Conservation (phyloP, 2,113 vertebrate genomes). For the Cyanocitta stelleri region DNA sequence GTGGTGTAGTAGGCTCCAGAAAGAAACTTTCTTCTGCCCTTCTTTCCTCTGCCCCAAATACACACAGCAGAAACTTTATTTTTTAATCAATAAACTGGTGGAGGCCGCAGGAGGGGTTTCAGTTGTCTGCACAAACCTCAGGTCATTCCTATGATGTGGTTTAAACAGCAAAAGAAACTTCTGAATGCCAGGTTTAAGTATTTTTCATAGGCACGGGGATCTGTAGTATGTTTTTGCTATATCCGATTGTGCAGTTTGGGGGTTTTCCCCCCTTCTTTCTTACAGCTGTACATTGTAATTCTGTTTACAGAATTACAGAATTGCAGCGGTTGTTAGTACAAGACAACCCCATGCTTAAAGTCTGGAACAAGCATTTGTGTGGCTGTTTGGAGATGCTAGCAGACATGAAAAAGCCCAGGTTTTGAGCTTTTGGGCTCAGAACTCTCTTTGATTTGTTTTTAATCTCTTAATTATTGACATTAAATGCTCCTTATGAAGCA, state of each 20-base stretch:
- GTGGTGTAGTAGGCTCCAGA: neutral
- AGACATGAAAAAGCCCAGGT: neutral
- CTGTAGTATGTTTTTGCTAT: neutral
- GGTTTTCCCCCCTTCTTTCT: neutral
- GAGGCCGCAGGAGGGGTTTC: neutral
- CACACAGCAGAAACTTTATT: neutral
- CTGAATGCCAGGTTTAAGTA: neutral
- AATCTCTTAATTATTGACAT: neutral
- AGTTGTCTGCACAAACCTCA: neutral
- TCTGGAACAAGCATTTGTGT: neutral
- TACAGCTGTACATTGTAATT: neutral
- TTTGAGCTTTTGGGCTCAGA: neutral
- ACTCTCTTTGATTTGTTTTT: neutral
- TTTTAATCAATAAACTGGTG: neutral
- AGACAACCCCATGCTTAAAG: neutral
- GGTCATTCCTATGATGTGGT: fast-evolving
- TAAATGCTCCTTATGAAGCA: neutral
- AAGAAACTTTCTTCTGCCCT: neutral
- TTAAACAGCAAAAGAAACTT: neutral
- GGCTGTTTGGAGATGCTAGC: neutral
- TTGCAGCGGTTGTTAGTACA: neutral
- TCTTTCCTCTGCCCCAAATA: neutral
- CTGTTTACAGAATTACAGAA: neutral
- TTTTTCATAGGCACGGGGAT: neutral
- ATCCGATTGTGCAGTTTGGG: neutral